These are phyloP conservation scores for Entelurus aequoreus DNA, from an alignment of 2,113 vertebrate species.

Conservation along the genomic window DNA sequence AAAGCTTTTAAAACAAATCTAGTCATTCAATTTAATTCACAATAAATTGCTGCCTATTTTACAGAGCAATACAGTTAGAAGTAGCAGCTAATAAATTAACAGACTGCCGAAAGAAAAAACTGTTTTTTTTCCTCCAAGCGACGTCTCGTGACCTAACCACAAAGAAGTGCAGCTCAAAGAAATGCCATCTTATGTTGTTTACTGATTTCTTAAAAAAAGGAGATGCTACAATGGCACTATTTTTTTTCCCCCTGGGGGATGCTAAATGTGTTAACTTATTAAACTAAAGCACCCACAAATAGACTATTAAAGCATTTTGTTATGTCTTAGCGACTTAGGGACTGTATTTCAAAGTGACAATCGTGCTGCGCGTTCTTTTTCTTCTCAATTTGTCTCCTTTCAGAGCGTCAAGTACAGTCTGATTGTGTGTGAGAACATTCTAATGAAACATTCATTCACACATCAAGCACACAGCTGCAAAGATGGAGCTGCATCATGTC, in stretches of 20 bases:
- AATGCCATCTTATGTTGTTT: constrained; percentile 26
- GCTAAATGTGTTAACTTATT: constrained; percentile 18
- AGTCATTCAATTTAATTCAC: too few species aligned
- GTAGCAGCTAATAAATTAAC: constrained; percentile 20
- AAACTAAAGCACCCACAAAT: constrained; percentile 23
- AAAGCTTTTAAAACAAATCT: too few species aligned
- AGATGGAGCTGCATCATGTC: too few species aligned
- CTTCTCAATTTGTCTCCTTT: not conserved
- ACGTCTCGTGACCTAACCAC: constrained; percentile 30
- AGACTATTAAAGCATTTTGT: constrained; percentile 16
- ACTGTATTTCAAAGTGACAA: too few species aligned
- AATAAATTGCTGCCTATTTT: too few species aligned
- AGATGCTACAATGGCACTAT: constrained; percentile 1
- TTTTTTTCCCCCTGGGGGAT: constrained; percentile 7
- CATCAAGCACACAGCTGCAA: not conserved
- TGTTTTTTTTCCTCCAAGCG: constrained; percentile 29
- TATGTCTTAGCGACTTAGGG: constrained; percentile 3
- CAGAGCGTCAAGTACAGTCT: not conserved
- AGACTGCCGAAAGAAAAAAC: constrained; percentile 27
- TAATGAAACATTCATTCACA: not conserved
- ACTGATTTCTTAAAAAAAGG: constrained; percentile 17
- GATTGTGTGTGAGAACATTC: not conserved
- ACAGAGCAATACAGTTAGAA: not conserved
- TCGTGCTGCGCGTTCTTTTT: not conserved
- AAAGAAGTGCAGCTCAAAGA: constrained; percentile 12